Conservation (phyloP, 2,888 invertebrate genomes). For the Yponomeuta plumbellus region DNA sequence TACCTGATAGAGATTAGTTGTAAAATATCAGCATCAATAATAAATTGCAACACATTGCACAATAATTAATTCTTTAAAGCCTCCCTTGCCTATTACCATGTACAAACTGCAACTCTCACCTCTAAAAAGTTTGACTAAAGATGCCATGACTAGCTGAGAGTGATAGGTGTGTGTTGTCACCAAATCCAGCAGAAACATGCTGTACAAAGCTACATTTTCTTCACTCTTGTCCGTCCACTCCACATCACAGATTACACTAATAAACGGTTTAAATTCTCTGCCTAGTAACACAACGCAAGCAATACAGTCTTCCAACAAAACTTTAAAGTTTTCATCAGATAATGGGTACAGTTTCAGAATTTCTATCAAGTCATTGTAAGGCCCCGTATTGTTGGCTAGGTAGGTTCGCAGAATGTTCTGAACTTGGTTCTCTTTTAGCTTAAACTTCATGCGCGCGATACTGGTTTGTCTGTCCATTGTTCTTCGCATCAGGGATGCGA, state of each 20-base stretch:
- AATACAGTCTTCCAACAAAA: slow-evolving; percentile 59
- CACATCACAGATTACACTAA: slow-evolving; percentile 53
- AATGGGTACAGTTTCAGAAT: slow-evolving; percentile 58
- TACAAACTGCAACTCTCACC: slow-evolving; percentile 36
- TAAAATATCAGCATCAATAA: not conserved
- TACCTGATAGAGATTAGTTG: not conserved
- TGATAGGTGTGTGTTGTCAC: slow-evolving; percentile 69
- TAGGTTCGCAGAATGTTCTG: slow-evolving; percentile 59
- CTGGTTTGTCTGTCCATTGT: slow-evolving; percentile 59
- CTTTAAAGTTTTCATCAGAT: slow-evolving; percentile 58
- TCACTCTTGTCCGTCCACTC: slow-evolving; percentile 55
- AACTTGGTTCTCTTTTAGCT: slow-evolving; percentile 61
- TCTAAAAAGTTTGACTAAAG: slow-evolving; percentile 59
- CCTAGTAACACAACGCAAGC: slow-evolving; percentile 59
- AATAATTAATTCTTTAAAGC: not conserved
- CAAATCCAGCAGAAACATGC: slow-evolving; percentile 51
- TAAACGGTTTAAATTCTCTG: slow-evolving; percentile 52
- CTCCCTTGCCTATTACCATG: not conserved
- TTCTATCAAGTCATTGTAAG: slow-evolving; percentile 66
- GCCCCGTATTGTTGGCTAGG: slow-evolving; percentile 48
- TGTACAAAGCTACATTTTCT: slow-evolving; percentile 49
- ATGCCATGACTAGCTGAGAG: slow-evolving; percentile 50
- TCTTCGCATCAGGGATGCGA: slow-evolving; percentile 63
- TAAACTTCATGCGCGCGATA: slow-evolving; percentile 54
- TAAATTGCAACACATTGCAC: not conserved